Base-by-base conservation (phyloP, 2,888 invertebrate species). In the Apamea crenata region DNA sequence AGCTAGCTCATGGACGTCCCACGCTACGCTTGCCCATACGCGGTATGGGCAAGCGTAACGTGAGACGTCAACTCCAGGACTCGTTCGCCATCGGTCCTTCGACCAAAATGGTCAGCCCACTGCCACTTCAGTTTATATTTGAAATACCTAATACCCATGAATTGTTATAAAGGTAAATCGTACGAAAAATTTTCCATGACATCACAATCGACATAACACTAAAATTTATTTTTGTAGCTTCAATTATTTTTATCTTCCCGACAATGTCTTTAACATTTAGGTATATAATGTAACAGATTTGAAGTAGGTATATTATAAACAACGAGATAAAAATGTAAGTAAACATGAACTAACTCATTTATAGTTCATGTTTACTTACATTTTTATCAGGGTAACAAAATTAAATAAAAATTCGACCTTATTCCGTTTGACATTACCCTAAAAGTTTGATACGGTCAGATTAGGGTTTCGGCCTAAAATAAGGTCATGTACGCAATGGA, bases 281-380 rank as follows among this genome's bases (percentile, higher is more conserved):
- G 67, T 40, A 67, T 29, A 29, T n/a, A 75, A 53, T 82, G 76
- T 76, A 76, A 69, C 77, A 53, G 47, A 76, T 81, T 81, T 63
- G 16, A 44, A 63, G 18, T 80, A 74, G 40, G 36, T 80, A 67
- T 47, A 21, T 47, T 47, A 16, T 44, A 68, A 53, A 56, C 29
- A 21, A 56, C n/a, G 56, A 63, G 82, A 80, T 81, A 63, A 81
- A 82, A 63, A 81, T 32, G 61, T 71, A 83, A 81, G 81, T 81
- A 81, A 81, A 81, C 70, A 83, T 65, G 77, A 77, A 77, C 61
- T 18, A 40, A 44, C 21, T 44, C n/a, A n/a, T 6, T 12, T 53
- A 61, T 6, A 59, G 59, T 59, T 71, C 71, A 71, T 71, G 21
- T 71, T 71, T 71, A 71, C 71, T 59, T 71, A 71, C 59, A 12